Base-by-base conservation (phyloP, 2,888 invertebrate species). In the Perizoma flavofasciatum region DNA sequence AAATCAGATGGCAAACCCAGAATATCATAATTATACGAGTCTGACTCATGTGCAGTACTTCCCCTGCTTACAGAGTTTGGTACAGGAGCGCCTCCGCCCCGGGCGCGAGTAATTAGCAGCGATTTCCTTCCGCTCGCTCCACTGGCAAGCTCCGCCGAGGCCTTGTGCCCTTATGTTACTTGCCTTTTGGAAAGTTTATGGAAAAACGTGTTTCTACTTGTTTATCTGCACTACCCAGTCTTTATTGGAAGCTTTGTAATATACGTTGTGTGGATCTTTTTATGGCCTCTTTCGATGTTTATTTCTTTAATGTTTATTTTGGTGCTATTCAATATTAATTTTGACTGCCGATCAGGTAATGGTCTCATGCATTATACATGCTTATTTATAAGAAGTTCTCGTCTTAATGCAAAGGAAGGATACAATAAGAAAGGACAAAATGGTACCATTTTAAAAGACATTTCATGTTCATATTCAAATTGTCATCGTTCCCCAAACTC, bases 401-500 rank as follows among this genome's bases (percentile, higher is more conserved):
- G 22, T 22, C 22, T 22, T 22, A 22, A 22, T 4, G 37, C 5
- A 37, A 37, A 4, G 5, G 7, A 37, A 45, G 22, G 22, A 7
- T 1, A 45, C 9, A 46, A 47, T 35, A 40, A 70, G 70, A 71
- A 68, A 66, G 59, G 70, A 75, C 73, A 79, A 81, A 83, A 83
- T 76, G 71, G 72, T 85, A 79, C 82, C 82, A 88, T 87, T 85
- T 85, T 75, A 78, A 81, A 79, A 84, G 76, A 81, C 84, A 82
- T 85, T 82, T 83, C 80, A 83, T 85, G 82, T 85, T 86, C 88
- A 87, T 88, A 89, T 88, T 89, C 87, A 89, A 90, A 89, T 90
- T 85, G 91, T 88, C 89, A 88, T 89, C 86, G 87, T 82, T 81
- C 82, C 87, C 86, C 87, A 88, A 91, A 91, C 86, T 89, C 89